Evolutionary conservation across 2,113 vertebrate genomes (phyloP), one percentile per base, ranked within the genome.

Genomic region (Misgurnus mizolepis): DNA sequence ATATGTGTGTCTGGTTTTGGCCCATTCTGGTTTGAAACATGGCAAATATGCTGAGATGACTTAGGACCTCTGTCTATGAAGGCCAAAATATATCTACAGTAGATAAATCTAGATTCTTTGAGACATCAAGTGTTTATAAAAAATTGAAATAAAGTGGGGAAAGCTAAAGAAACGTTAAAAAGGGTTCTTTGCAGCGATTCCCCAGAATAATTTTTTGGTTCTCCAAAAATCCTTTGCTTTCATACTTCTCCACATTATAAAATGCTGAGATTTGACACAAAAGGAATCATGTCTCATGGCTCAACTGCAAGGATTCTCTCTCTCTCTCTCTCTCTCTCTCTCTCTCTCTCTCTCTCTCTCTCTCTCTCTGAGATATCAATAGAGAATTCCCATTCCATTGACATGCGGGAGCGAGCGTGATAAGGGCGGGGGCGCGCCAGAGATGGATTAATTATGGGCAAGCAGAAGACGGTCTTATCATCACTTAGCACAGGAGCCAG

Each of bases 381-480:
- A 94, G 92, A 92, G 94, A 95, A 94, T 95, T 94, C 55, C 93
- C 94, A 94, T 93, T 94, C 93, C 94, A 95, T 95, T 95, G 95
- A 95, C 93, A 94, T 94, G 94, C 95, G 93, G 94, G 94, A 91
- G 89, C 93, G 93, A 92, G 89, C 92, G 93, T 90, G 95, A 96
- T 95, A 96, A 96, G 94, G 89, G 92, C 92, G 92, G 93, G 94
- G 94, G 94, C 94, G 93, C 95, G 93, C 93, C 92, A 94, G 93
- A 96, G 95, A 96, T 96, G 95, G 95, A 96, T 95, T 96, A 96
- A 96, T 96, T 96, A 96, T 96, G 95, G 95, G 94, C 93, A 94
- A 95, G 95, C 95, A 94, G 95, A 95, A 95, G 95, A 95, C 93
- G 92, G 93, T 93, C 94, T 95, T 96, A 96, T 96, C 95, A 94